Conservation (phyloP, 2,888 invertebrate genomes). For the Parnassius apollo region DNA sequence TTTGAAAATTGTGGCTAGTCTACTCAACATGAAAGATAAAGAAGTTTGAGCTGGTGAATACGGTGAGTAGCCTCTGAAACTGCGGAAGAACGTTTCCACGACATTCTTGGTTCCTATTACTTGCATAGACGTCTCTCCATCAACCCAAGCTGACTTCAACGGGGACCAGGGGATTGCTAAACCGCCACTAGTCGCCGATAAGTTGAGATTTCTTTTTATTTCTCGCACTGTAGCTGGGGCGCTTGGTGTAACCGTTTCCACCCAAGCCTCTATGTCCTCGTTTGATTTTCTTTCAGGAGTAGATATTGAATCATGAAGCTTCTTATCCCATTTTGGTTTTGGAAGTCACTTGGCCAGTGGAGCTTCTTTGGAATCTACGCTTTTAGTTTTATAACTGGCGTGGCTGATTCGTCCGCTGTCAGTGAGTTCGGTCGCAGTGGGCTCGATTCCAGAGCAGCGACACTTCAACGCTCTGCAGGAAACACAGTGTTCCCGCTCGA, state of each 20-base stretch:
- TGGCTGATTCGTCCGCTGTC: constrained; percentile 9
- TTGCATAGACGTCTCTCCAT: background rate
- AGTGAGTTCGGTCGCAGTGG: constrained; percentile 11
- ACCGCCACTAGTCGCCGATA: background rate
- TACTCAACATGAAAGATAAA: background rate
- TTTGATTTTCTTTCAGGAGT: constrained; percentile 20
- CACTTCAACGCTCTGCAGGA: constrained; percentile 41
- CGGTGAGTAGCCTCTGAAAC: constrained; percentile 20
- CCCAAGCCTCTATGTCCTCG: constrained; percentile 31
- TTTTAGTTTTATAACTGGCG: background rate
- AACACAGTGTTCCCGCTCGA: constrained; percentile 37
- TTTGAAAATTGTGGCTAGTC: constrained; percentile 15
- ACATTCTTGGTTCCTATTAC: constrained; percentile 8
- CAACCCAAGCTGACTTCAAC: background rate
- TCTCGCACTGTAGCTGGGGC: constrained; percentile 2
- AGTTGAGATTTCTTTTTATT: background rate
- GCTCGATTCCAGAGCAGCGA: constrained; percentile 30
- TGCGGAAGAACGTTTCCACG: constrained; percentile 34
- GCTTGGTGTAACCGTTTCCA: constrained; percentile 17
- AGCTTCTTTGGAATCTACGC: constrained; percentile 1
- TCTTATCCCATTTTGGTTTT: constrained; percentile 21
- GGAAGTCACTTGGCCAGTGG: constrained; percentile 24
- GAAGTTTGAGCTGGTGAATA: background rate
- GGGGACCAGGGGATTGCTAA: background rate
- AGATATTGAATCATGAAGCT: background rate